phyloP scores from a whole-genome alignment of 2,113 vertebrate species.

The Pagrus major region DNA sequence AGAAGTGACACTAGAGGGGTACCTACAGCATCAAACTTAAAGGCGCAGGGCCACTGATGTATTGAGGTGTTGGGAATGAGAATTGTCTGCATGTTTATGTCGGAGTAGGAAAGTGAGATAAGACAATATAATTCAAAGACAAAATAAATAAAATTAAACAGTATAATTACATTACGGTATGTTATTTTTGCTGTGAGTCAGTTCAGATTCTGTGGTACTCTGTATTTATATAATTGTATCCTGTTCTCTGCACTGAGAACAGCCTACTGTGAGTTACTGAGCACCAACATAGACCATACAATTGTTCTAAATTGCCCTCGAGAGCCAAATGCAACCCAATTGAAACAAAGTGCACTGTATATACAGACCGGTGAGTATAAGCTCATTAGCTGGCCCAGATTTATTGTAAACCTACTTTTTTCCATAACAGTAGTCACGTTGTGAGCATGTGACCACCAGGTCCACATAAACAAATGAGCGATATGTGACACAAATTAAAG shows the following conservation, averaged over 20 bases:
- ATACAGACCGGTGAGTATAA: neutral
- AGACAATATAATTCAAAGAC: no score
- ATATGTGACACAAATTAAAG: neutral
- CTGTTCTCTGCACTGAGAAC: neutral
- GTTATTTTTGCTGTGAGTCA: neutral
- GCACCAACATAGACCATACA: neutral
- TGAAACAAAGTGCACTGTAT: neutral
- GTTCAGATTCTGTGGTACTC: neutral
- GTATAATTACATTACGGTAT: neutral
- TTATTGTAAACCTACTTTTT: neutral
- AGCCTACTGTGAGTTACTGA: neutral
- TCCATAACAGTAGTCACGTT: neutral
- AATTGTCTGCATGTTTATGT: no score
- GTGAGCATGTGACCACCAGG: neutral
- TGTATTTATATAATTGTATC: neutral
- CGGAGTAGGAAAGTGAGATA: no score
- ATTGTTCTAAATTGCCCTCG: neutral
- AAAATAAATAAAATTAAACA: no score
- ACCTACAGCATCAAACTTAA: no score
- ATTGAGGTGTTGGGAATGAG: no score
- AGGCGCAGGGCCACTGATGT: no score
- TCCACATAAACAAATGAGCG: neutral
- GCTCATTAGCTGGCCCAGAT: neutral
- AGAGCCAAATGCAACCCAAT: neutral
- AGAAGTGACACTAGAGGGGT: no score